Evolutionary conservation across 1,140 invertebrate species (phyloP).

Genomic region (Drosophila ambigua): DNA sequence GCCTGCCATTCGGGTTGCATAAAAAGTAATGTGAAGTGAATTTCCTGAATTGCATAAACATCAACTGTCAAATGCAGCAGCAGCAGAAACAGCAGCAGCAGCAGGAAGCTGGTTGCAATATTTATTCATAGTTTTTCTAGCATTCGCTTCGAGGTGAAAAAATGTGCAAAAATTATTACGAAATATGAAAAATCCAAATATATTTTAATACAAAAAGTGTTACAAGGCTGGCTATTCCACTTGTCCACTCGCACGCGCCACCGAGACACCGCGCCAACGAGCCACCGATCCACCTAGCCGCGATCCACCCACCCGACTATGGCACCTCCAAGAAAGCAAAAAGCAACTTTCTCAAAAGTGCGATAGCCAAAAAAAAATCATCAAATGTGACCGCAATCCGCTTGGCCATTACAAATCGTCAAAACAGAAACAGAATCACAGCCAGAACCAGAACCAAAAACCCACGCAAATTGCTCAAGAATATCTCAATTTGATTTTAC

Average conservation of each 20-base stretch:
- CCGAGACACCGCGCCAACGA: background rate
- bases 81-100: too few relatives aligned
- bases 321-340: conserved; percentile 1
- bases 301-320: conserved; percentile 2
- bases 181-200: conserved; percentile 27
- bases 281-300: conserved; percentile 6
- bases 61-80: conserved; percentile 60
- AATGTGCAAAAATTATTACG: conserved; percentile 28
- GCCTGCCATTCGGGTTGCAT: conserved; percentile 58
- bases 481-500: conserved; percentile 39
- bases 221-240: conserved; percentile 66
- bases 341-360: conserved; percentile 47
- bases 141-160: conserved; percentile 7
- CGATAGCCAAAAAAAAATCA: conserved; percentile 43
- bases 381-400: conserved; percentile 51
- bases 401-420: conserved; percentile 54
- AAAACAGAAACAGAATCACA: conserved; percentile 17
- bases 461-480: conserved; percentile 46
- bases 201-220: conserved; percentile 41
- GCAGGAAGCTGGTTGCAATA: conserved; percentile 53
- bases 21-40: conserved; percentile 75
- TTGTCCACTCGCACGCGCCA: conserved; percentile 30
- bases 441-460: background rate
- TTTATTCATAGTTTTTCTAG: conserved; percentile 30
- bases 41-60: conserved; percentile 77